Base-by-base conservation (phyloP, 2,797 vertebrate genomes). In the Lutjanus argentimaculatus region DNA sequence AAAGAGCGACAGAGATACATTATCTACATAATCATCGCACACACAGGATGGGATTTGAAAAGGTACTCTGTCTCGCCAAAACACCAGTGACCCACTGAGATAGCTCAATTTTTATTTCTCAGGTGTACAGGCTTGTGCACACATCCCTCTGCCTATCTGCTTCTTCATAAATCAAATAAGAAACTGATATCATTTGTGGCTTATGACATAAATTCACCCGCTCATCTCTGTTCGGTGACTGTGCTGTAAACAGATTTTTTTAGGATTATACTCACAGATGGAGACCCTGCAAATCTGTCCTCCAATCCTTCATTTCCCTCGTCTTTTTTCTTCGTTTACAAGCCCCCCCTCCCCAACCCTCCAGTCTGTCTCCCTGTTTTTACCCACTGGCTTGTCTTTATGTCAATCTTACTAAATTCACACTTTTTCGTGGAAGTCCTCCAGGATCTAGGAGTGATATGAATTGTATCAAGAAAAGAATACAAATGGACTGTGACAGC, bases 191-290 rank as follows among this genome's bases (percentile, higher is more conserved):
- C 15, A 77, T 88, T 84, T 75, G 62, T 77, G 79, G 48, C 72
- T 90, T 77, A 40, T 84, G 88, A 83, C 65, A 72, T 75, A 65
- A 79, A 88, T 84, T 63, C 80, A 30, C 58, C 62, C 58, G 63
- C 53, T 45, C 59, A 46, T 67, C 68, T 56, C 79, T 80, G 58
- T 86, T 76, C 79, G 72, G 83, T 66, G 69, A 79, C 80, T 75
- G 72, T 14, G 80, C 81, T 77, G 68, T 87, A 88, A 92, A 93
- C 88, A 88, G 84, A 86, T 89, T 80, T 88, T 90, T 88, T 72
- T 25, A 68, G 87, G 92, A 95, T 94, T 94, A 95, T 73, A 71
- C 82, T 84, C 92, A 90, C 94, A 95, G 94, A 96, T 95, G 94
- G 93, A 94, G 85, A 89, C 85, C 57, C 72, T 7, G 61, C 80